Evolutionary conservation across 2,113 vertebrate genomes (phyloP), one percentile per base, ranked within the genome.

Genomic region (Podarcis cretensis): DNA sequence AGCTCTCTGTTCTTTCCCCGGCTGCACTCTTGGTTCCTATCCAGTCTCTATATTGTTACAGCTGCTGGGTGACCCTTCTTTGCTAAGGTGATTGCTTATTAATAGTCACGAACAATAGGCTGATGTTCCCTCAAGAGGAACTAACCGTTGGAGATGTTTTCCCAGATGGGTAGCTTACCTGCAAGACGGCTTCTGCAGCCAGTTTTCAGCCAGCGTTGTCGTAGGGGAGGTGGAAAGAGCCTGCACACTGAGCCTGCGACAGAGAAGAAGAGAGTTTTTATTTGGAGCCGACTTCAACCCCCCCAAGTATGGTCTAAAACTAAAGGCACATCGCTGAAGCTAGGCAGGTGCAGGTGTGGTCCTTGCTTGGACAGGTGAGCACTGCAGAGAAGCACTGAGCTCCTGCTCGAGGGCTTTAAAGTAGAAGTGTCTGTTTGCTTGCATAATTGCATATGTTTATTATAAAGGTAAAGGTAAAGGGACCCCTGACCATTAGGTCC

Each of bases 31-130:
- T 79, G 75, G 76, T 87, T 80, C 63, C 30, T 14, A 16, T 87
- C 85, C 85, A 87, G 63, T 23, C 21, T 37, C 77, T 81, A 2
- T 87, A 87, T 87, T 87, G 65, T 87, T 57, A 35, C 85, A 87
- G 85, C 85, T 87, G 85, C n/a, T 81, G 43, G 21, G 43, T 80
- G 85, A 35, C 77, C 77, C 21, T 27, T 68, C 23, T 57, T 25
- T 69, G 76, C 27, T 79, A 14, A 54, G 76, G 59, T 43, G 37
- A 32, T 87, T 25, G 77, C 76, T 81, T 69, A 43, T 65, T 80
- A 80, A 79, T 79, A 48, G 37, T 69, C 77, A 37, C 43, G 21
- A 69, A 25, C 9, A 65, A 66, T 35, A 32, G 76, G 65, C 66
- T 57, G 84, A 32, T 87, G 43, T 35, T 71, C 66, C 32, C 68